Evolutionary conservation across 92 coral and sea anemone genomes (phyloP), one percentile per base, ranked within the genome.

Genomic region (Porites lobata): DNA sequence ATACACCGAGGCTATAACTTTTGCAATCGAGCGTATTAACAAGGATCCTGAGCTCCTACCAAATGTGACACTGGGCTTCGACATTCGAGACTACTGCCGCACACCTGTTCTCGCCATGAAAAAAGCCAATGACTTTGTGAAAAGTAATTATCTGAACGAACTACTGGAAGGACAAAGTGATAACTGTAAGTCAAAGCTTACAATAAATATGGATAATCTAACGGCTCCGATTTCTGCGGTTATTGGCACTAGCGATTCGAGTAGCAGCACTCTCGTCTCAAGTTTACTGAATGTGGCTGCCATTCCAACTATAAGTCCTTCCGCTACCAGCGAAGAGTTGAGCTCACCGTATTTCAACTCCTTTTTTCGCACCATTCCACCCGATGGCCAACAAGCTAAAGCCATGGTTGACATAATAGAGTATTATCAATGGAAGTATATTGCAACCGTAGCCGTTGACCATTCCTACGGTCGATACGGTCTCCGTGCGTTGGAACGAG

Each of bases 331-430:
- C 74, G 96, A 94, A 50, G 96, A 94, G 61, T 90, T 94, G 22
- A 88, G 93, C 17, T 91, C 93, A 1, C 96, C 96, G n/a, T 94
- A 89, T 83, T 92, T 89, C 38, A 79, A 84, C 65, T 72, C 86
- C 17, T 94, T 94, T 83, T 92, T 94, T 71, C 96, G 96, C 72
- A 94, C 96, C 62, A 94, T 94, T 51, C 91, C 96, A 65, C 95
- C 96, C 1, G 96, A 94, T 74, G 95, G 96, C 21, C 89, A 94
- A 81, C 96, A 94, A 62, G 96, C 96, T 57, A 92, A 90, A 69
- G 95, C 96, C 62, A 94, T 94, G 96, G 96, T 94, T 12, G 93
- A 94, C 29, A 88, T 94, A 24, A 94, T 94, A 38, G 96, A 94
- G 84, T 79, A 75, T 57, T 94, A 92, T 73, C 73, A 86, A 29